These are phyloP conservation scores for Cyrtodaria siliqua DNA, from an alignment of 2,888 invertebrate species.

Conservation along the genomic window DNA sequence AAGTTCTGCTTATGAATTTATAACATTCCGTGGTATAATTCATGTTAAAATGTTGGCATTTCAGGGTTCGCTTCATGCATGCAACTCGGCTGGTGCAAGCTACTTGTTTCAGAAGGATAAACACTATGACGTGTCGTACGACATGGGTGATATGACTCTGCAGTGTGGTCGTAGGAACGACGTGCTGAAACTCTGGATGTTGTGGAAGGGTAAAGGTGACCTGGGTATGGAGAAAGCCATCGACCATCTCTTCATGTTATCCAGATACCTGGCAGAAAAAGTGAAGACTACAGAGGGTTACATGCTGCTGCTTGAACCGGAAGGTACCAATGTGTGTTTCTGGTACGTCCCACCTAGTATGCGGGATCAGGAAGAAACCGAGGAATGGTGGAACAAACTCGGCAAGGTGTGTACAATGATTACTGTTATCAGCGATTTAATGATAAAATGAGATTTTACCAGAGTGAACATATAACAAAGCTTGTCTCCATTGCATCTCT, in stretches of 20 bases:
- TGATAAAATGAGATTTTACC: too few species aligned
- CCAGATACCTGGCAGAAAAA: conserved; percentile 69
- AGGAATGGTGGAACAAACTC: too few species aligned
- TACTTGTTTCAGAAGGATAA: conserved; percentile 85
- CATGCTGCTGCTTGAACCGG: conserved; percentile 88
- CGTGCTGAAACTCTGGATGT: conserved; percentile 81
- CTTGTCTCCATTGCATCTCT: too few species aligned
- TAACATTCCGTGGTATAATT: too few species aligned
- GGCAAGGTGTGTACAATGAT: too few species aligned
- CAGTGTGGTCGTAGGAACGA: conserved; percentile 84
- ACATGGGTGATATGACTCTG: conserved; percentile 82
- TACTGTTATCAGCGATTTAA: too few species aligned
- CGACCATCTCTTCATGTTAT: conserved; percentile 73
- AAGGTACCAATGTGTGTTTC: conserved; percentile 98
- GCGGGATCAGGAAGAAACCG: conserved; percentile 74
- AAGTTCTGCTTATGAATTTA: too few species aligned
- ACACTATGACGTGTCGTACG: conserved; percentile 81
- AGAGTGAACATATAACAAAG: too few species aligned
- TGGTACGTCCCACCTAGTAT: conserved; percentile 97
- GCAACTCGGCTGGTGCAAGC: conserved; percentile 75
- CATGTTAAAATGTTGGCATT: too few species aligned
- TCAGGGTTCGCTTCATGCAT: conserved; percentile 72
- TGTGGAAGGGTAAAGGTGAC: conserved; percentile 81
- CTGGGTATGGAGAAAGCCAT: conserved; percentile 70
- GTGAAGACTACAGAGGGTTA: conserved; percentile 71